Conservation (phyloP, 2,113 vertebrate species). For the Gymnorhina tibicen region DNA sequence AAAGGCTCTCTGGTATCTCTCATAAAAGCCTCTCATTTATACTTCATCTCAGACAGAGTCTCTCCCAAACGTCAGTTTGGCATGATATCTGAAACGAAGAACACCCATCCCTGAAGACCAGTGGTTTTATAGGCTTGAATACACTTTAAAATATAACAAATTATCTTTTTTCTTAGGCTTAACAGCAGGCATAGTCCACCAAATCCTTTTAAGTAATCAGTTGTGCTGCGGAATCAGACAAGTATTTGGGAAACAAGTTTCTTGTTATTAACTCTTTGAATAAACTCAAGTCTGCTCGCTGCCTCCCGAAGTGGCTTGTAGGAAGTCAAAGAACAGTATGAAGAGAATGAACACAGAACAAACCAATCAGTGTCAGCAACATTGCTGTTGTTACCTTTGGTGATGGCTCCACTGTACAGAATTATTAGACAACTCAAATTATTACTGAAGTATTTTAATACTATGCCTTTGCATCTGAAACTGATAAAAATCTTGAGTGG, state of each 20-base stretch:
- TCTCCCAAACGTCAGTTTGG: slow-evolving; percentile 9
- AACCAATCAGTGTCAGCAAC: neutral
- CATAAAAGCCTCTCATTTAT: neutral
- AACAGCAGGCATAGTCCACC: neutral
- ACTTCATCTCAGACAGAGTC: neutral
- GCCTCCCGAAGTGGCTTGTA: neutral
- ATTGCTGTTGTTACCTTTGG: neutral
- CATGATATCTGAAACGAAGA: neutral
- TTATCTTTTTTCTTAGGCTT: slow-evolving; percentile 24
- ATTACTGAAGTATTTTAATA: slow-evolving; percentile 9
- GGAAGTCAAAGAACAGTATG: neutral
- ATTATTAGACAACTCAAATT: neutral
- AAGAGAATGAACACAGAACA: neutral
- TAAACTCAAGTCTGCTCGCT: neutral
- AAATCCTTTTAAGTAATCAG: slow-evolving; percentile 7
- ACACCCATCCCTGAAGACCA: neutral
- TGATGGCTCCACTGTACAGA: neutral
- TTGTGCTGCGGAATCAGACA: neutral
- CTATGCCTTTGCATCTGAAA: slow-evolving; percentile 37
- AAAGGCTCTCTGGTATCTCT: neutral
- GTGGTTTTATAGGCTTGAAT: slow-evolving; percentile 27
- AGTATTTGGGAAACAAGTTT: neutral
- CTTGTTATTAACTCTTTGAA: neutral
- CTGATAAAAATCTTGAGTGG: slow-evolving; percentile 17
- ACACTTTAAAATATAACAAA: slow-evolving; percentile 17